Conservation (phyloP, 2,797 vertebrate genomes). For the Tiaroga cobitis region DNA sequence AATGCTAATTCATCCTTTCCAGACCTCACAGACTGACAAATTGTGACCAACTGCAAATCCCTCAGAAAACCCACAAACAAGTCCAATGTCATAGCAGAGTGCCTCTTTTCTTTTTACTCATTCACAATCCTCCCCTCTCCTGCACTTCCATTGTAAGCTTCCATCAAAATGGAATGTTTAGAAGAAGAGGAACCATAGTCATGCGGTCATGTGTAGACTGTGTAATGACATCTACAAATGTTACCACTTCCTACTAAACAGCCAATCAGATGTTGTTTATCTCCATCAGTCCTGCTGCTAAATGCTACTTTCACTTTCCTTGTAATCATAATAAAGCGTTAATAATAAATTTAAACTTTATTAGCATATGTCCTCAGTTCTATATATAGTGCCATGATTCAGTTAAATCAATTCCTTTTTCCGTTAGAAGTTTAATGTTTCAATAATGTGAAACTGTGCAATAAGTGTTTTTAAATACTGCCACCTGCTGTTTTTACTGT, state of each 20-base stretch:
- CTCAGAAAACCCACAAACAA: neutral
- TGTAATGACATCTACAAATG: neutral
- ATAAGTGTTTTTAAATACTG: neutral
- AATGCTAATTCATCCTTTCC: neutral
- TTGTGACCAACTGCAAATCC: neutral
- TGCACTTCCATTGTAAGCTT: neutral
- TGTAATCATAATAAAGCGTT: neutral
- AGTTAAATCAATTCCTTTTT: neutral
- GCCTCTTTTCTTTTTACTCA: neutral
- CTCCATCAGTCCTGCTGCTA: neutral
- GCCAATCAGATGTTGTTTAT: slow-evolving; percentile 13
- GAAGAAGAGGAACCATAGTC: slow-evolving; percentile 37
- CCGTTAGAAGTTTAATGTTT: neutral
- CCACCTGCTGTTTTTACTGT: slow-evolving; percentile 33
- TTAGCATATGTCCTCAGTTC: neutral
- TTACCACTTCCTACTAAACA: slow-evolving; percentile 32
- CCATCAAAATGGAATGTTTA: neutral
- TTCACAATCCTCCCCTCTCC: neutral
- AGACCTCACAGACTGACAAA: neutral
- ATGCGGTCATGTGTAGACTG: neutral
- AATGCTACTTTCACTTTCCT: slow-evolving; percentile 7
- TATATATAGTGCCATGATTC: neutral
- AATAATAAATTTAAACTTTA: neutral
- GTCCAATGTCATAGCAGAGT: neutral
- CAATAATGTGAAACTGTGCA: neutral